Conservation (phyloP, 1,140 invertebrate species). For the Helicorthomorpha holstii region DNA sequence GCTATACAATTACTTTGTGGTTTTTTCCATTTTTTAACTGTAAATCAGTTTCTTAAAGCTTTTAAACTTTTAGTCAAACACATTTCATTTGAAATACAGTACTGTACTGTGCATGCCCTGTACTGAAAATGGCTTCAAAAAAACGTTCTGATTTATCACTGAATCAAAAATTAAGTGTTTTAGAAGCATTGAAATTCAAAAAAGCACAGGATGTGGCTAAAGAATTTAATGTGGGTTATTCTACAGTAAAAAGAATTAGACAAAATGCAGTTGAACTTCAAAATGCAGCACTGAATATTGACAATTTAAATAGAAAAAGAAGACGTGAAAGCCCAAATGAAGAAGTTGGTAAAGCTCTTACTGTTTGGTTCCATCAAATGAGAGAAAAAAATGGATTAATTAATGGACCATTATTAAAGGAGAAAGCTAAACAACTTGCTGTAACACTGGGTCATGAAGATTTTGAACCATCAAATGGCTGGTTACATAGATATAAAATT, state of each 20-base stretch:
- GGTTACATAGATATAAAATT: constrained; percentile 14
- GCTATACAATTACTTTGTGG: too few relatives aligned
- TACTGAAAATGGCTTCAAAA: too few relatives aligned
- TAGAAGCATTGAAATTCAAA: too few relatives aligned
- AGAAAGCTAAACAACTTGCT: constrained; percentile 16
- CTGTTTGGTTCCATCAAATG: neutral
- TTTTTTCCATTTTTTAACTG: too few relatives aligned
- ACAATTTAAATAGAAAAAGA: neutral
- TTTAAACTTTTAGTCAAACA: too few relatives aligned
- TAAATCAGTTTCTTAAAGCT: too few relatives aligned
- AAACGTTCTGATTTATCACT: too few relatives aligned
- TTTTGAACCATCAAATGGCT: constrained; percentile 16
- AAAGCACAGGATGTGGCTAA: too few relatives aligned
- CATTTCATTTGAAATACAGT: too few relatives aligned
- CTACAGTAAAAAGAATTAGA: neutral
- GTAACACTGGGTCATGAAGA: constrained; percentile 13
- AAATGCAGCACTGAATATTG: neutral
- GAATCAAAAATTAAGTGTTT: too few relatives aligned
- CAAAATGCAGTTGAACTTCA: neutral
- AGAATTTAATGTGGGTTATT: too few relatives aligned
- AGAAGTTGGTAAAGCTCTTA: neutral
- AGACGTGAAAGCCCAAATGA: neutral
- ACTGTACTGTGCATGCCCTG: too few relatives aligned
- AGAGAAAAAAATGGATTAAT: neutral
- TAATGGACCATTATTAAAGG: constrained; percentile 14